A percentile compares a stretch with the other conserved stretches of the same genome.
These are phyloP conservation scores for Apamea crenata DNA, from an alignment of 2,888 invertebrate genomes.

Conservation along the genomic window DNA sequence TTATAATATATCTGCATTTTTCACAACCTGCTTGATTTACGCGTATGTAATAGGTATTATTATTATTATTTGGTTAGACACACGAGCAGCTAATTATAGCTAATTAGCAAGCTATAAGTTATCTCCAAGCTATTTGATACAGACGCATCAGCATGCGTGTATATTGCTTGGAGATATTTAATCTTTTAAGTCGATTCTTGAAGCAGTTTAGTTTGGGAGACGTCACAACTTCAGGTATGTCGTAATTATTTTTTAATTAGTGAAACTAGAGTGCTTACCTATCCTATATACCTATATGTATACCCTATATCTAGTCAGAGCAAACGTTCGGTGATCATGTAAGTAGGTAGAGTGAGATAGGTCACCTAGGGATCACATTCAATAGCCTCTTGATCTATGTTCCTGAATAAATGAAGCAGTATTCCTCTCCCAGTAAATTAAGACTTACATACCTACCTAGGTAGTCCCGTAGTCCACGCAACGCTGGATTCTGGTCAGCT, in stretches of 20 bases:
- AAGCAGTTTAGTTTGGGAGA: too few species aligned
- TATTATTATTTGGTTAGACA: too few species aligned
- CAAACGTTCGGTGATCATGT: not conserved
- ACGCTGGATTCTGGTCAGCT: constrained; percentile 39
- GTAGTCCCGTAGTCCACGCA: constrained; percentile 17
- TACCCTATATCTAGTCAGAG: too few species aligned
- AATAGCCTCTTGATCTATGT: not conserved
- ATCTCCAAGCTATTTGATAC: too few species aligned
- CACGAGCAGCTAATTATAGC: too few species aligned
- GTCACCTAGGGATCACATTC: not conserved
- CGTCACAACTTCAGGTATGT: not conserved
- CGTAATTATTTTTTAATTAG: not conserved
- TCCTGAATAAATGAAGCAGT: constrained; percentile 30
- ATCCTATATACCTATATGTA: too few species aligned
- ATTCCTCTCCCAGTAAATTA: constrained; percentile 16
- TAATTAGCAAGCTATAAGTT: too few species aligned
- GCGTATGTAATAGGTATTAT: not conserved
- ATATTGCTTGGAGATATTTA: too few species aligned
- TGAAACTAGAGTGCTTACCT: not conserved
- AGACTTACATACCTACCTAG: constrained; percentile 14
- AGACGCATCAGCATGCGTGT: too few species aligned
- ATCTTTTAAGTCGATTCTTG: too few species aligned
- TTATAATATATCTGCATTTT: not conserved
- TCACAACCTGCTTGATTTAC: not conserved
- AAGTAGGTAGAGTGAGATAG: not conserved